Percentiles rank a stretch among this genome's conserved stretches.
Evolutionary conservation across 2,888 invertebrate genomes (phyloP).

Genomic region (Aethes cnicana): DNA sequence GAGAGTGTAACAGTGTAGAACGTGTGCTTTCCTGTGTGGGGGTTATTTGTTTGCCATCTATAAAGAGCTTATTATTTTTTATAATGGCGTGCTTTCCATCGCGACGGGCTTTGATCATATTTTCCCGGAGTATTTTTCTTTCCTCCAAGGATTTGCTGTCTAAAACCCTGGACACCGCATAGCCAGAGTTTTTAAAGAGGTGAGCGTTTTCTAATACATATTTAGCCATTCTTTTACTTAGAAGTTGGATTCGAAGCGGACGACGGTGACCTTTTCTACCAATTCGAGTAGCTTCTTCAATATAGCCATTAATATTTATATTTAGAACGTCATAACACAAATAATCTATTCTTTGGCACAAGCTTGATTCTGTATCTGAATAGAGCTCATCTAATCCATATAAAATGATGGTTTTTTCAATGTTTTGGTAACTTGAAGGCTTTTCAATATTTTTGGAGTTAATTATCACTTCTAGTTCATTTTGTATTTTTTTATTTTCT

Average conservation of each 20-base stretch:
- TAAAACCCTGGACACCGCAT: background rate
- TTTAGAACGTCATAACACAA: conserved; percentile 2
- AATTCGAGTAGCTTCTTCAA: conserved; percentile 3
- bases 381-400: conserved; percentile 7
- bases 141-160: background rate
- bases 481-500: background rate
- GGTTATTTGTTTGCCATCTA: background rate
- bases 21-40: background rate
- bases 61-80: conserved; percentile 1
- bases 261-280: conserved; percentile 10
- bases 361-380: background rate
- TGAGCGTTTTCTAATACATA: conserved; percentile 1
- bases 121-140: background rate
- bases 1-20: background rate
- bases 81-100: conserved; percentile 6
- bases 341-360: conserved; percentile 3
- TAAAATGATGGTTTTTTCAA: conserved; percentile 1
- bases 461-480: background rate
- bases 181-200: background rate
- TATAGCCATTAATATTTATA: conserved; percentile 6
- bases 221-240: conserved; percentile 2
- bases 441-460: background rate
- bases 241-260: conserved; percentile 5
- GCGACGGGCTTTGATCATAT: background rate
- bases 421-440: background rate